Evolutionary conservation across 2,113 vertebrate species (phyloP).

Genomic region (Serinus canaria): DNA sequence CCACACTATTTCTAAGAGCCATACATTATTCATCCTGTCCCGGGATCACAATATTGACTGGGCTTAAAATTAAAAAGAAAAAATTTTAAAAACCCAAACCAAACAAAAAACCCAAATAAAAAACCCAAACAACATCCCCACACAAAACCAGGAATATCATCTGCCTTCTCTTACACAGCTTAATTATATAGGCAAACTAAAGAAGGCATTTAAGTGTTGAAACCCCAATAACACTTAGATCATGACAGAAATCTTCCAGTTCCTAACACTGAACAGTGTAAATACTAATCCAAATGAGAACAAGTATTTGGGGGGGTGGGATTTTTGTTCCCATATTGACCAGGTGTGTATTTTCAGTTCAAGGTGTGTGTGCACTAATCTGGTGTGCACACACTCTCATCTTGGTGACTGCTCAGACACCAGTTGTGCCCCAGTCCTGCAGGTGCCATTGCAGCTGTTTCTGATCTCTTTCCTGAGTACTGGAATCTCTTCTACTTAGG

Average conservation of each 20-base stretch:
- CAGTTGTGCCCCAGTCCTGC: accelerated
- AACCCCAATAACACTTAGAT: neutral
- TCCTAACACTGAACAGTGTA: neutral
- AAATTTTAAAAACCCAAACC: neutral
- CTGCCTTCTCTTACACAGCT: neutral
- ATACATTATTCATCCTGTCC: neutral
- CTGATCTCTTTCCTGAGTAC: neutral
- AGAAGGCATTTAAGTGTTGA: neutral
- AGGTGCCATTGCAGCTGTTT: neutral
- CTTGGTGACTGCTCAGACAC: accelerated
- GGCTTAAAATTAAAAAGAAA: neutral
- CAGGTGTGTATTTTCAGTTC: neutral
- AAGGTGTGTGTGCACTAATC: neutral
- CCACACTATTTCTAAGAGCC: neutral
- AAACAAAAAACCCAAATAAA: neutral
- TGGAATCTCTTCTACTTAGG: neutral
- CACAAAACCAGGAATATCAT: neutral
- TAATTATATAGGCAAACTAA: neutral
- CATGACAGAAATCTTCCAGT: neutral
- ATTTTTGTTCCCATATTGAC: neutral
- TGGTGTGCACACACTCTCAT: neutral
- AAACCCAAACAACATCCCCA: accelerated
- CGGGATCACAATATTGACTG: neutral
- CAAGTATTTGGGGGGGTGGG: accelerated
- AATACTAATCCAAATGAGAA: neutral